phyloP scores from a whole-genome alignment of 2,113 vertebrate species.

The Rhinolophus ferrumequinum region DNA sequence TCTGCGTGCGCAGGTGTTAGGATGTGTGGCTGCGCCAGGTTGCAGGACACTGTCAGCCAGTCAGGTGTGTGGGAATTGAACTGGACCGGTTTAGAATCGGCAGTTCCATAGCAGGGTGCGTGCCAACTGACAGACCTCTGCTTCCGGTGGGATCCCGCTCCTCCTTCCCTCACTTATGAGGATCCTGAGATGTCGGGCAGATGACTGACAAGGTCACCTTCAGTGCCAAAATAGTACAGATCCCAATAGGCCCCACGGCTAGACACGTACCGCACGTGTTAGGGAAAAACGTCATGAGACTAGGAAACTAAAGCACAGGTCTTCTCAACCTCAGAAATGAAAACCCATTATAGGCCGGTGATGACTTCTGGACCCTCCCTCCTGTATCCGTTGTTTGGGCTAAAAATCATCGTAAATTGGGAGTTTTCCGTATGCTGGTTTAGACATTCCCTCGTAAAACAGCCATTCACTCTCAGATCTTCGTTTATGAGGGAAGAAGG shows the following conservation, averaged over 20 bases:
- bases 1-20: neutral
- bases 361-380: neutral
- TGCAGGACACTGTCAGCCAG: neutral
- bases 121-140: neutral
- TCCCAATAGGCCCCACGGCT: neutral
- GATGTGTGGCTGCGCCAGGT: neutral
- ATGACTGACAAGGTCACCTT: neutral
- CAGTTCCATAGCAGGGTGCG: neutral
- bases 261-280: fast-evolving
- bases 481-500: neutral
- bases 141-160: fast-evolving
- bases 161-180: fast-evolving
- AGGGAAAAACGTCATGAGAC: fast-evolving
- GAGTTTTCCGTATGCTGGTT: neutral
- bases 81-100: too few species aligned
- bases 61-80: neutral
- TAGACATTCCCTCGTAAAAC: neutral
- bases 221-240: too few species aligned
- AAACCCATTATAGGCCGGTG: neutral
- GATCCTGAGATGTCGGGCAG: neutral
- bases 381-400: neutral
- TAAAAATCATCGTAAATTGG: neutral
- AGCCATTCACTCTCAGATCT: neutral
- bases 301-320: neutral
- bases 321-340: neutral